phyloP scores from a whole-genome alignment of 2,888 invertebrate species.

The Tenthredo scrophulariae region DNA sequence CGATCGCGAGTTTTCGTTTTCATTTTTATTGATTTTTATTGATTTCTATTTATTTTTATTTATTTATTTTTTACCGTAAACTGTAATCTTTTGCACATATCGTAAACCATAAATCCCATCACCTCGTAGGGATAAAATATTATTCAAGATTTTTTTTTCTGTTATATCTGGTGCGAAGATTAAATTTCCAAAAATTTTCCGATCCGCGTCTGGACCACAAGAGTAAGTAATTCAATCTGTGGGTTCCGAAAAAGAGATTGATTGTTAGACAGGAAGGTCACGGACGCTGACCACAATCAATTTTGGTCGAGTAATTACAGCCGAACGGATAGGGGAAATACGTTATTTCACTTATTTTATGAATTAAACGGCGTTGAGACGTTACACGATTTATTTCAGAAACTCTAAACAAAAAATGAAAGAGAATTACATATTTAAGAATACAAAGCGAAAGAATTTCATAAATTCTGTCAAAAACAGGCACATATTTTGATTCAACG shows the following conservation, averaged over 20 bases:
- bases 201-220: neutral
- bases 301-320: conserved; percentile 12
- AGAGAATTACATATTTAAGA: neutral
- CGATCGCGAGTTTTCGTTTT: neutral
- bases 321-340: neutral
- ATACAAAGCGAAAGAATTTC: neutral
- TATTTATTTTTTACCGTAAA: too few relatives aligned
- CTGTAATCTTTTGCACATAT: neutral
- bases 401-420: neutral
- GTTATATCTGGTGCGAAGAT: neutral
- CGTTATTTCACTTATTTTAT: neutral
- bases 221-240: conserved; percentile 1
- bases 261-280: neutral
- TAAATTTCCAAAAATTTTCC: neutral
- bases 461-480: neutral
- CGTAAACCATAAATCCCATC: neutral
- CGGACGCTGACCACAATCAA: conserved; percentile 21
- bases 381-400: neutral
- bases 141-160: neutral
- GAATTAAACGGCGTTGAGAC: neutral
- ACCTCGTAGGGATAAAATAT: neutral
- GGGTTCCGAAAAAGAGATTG: neutral
- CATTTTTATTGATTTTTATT: neutral
- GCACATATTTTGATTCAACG: neutral
- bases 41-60: neutral